Base-by-base conservation (phyloP, 2,888 invertebrate genomes). In the Metalampra italica region DNA sequence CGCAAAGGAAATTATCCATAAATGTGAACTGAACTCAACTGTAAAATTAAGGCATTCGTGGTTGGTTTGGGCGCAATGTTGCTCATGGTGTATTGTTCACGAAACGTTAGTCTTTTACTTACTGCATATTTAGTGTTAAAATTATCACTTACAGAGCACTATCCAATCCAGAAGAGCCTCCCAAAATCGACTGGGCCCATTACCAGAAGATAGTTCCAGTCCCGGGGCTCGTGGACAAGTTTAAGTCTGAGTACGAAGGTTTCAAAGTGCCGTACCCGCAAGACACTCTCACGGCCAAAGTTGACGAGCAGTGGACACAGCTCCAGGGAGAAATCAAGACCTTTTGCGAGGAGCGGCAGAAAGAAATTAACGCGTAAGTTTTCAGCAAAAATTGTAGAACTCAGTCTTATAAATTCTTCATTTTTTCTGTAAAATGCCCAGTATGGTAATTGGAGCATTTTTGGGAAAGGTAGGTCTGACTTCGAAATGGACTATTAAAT, bases 161-260 rank as follows among this genome's bases (percentile, higher is more conserved):
- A 14, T 57, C 74, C 3, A 76, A 67, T 52, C 85, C 88, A 0
- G 57, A 68, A 0, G 73, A 75, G 15, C 69, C 80, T 1, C 87
- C 88, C 0, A 70, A 73, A 62, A 85, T 89, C 22, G 64, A 87
- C 41, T 89, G 88, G 88, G 82, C 74, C 0, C 54, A 60, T 7
- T 88, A 84, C 53, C 56, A 69, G 12, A 82, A 82, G 50, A 32
- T 54, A 0, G 73, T 86, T 0, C 80, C 83, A 0, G 58, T 77
- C 0, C 43, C 59, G 8, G 77, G 75, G 0, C 63, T 87, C 2
- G 84, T 88, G 2, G 82, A 83, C 0, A 78, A 81, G 50, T 68
- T 86, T 29, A 73, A 80, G 55, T 45, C 66, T 0, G 64, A 58
- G 0, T 86, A 88, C 47, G 63, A 68, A 14, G 30, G 51, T 0